Base-by-base conservation (phyloP, 2,797 vertebrate genomes). In the Gallinago stenura region DNA sequence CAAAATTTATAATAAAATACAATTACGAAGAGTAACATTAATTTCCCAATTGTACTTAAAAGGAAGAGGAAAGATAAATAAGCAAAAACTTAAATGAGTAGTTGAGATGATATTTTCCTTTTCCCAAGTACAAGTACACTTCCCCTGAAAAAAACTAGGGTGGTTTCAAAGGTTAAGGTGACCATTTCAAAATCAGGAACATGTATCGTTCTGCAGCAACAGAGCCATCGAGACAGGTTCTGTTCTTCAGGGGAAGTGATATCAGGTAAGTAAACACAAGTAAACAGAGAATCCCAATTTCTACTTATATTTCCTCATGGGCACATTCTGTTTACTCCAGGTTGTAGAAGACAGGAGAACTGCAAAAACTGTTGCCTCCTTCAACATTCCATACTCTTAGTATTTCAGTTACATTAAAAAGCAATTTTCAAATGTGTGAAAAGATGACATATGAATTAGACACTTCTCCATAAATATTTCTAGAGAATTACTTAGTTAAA, bases 401-500 rank as follows among this genome's bases (percentile, higher is more conserved):
- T 50, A 53, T 25, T 71, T 71, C 50, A 69, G 31, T 64, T 64
- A 35, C 9, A 22, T 37, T 18, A 56, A 56, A 87, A 72, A 72
- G n/a, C 24, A 30, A 50, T 39, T 92, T 90, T 81, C 54, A 82
- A 35, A 60, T 10, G 30, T 48, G 19, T 72, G 71, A 93, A 91
- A 90, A 70, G 16, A n/a, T 5, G 16, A 39, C 30, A 11, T 2
- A 48, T 2, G 30, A 73, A 66, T 58, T 0, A 0, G 56, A 50
- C 21, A 53, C 56, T 26, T 56, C 66, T 60, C 46, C 79, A 54
- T 17, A 90, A 93, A 35, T 41, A 66, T 37, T 87, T 68, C 84
- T 57, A 64, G 24, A 72, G 35, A 50, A 79, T 76, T 51, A 57
- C 62, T 89, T 58, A 33, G 53, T 82, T 92, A 71, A 76, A 89